Conservation (phyloP, 2,797 vertebrate species). For the Schizopygopsis malacanthus region DNA sequence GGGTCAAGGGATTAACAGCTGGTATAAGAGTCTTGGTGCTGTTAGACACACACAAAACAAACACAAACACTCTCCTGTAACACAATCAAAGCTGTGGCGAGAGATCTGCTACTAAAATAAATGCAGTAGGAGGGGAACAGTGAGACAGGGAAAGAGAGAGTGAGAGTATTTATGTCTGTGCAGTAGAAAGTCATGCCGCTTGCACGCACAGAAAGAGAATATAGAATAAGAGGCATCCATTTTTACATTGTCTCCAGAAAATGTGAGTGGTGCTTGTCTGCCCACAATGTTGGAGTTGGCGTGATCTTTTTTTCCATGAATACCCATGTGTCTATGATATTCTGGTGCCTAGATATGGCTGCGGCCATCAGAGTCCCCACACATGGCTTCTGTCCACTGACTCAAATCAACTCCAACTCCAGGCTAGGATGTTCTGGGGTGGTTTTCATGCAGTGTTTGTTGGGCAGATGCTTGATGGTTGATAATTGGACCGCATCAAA, state of each 20-base stretch:
- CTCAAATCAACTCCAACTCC: neutral
- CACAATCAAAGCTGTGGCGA: constrained; percentile 77
- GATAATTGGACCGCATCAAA: neutral
- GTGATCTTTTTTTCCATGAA: constrained; percentile 13
- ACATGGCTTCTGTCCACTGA: neutral
- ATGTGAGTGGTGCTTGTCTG: neutral
- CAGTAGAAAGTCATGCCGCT: constrained; percentile 67
- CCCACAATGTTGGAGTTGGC: constrained; percentile 12
- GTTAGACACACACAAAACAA: constrained; percentile 57
- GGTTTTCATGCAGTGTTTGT: neutral
- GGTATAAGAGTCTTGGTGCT: constrained; percentile 45
- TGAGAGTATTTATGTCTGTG: constrained; percentile 43
- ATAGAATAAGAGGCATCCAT: constrained; percentile 70
- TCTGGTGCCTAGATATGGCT: neutral
- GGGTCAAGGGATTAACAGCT: constrained; percentile 57
- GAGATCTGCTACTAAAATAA: constrained; percentile 75
- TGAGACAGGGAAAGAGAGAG: constrained; percentile 64
- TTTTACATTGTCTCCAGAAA: constrained; percentile 75
- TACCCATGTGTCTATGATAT: neutral
- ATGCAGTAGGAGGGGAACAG: constrained; percentile 68
- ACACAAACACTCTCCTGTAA: constrained; percentile 75
- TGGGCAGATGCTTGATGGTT: neutral
- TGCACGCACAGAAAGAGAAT: constrained; percentile 67
- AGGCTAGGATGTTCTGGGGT: neutral
- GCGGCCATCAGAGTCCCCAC: neutral